Evolutionary conservation across 2,797 vertebrate species (phyloP), one percentile per base, ranked within the genome.

Genomic region (Sarcoramphus papa): DNA sequence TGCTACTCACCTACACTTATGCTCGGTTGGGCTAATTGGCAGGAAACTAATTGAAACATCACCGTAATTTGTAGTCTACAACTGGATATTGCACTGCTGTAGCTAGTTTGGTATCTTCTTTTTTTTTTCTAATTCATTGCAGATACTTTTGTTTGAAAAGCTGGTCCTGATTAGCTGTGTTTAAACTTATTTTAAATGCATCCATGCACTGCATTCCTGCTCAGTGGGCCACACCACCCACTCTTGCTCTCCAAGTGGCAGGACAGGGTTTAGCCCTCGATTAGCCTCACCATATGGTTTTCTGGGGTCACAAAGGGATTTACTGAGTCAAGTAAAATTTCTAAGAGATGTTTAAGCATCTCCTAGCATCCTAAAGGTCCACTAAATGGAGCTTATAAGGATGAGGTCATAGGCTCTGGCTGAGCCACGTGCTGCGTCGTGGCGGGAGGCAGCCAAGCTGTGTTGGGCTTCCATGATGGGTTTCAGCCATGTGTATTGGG

Each of bases 341-440:
- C 92, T 79, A 43, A 88, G 77, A 89, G 92, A 75, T 65, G 64
- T 77, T 94, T 85, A 92, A 85, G 30, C 33, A 82, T 35, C n/a
- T 79, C 51, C 30, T 18, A 51, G 33, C n/a, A 41, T 79, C 85
- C 88, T 64, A 40, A 24, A 79, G 28, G 45, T 59, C 16, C 80
- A 48, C 43, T 73, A 87, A 93, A 70, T 1, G 14, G 31, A 14
- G 48, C 50, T 82, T 13, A 23, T 69, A 74, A 65, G 54, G 73
- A 28, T 35, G 64, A 92, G 33, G 60, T 50, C 1, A 7, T 33
- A 24, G 74, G 63, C 33, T 82, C 25, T 67, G 87, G 30, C 78
- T 69, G 56, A 90, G 75, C 70, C 74, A 41, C 0, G 1, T 0
- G 1, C 53, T 2, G 0, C 45, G 48, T 40, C 2, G 1, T 0